Evolutionary conservation across 2,888 invertebrate species (phyloP).

Genomic region (Tryphoninae sp.): DNA sequence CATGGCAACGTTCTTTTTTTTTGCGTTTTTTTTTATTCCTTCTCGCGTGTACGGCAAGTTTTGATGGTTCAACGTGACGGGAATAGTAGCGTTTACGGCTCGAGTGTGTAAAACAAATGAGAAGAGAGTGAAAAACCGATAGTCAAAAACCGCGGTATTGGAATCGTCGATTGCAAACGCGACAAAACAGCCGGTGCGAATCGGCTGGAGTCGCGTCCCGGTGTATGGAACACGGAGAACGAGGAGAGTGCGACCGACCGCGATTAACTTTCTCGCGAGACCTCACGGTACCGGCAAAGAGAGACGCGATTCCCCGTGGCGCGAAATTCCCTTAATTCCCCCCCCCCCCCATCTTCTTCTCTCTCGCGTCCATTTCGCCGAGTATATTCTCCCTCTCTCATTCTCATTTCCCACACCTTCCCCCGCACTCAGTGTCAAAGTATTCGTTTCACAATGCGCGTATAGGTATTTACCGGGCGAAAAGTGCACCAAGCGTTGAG

Average conservation of each 20-base stretch:
- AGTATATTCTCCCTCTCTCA: slow-evolving; percentile 20
- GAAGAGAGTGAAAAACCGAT: slow-evolving; percentile 26
- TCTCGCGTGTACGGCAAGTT: too few species aligned
- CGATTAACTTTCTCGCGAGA: slow-evolving; percentile 56
- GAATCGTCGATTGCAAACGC: background rate
- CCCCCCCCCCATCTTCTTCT: slow-evolving; percentile 1
- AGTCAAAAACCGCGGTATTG: slow-evolving; percentile 47
- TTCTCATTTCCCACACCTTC: slow-evolving; percentile 17
- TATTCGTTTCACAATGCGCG: slow-evolving; percentile 7
- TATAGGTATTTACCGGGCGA: slow-evolving; percentile 34
- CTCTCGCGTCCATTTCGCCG: slow-evolving; percentile 12
- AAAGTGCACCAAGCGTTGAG: slow-evolving; percentile 43
- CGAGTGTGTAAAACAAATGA: background rate
- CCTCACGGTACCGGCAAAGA: background rate
- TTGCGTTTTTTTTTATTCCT: too few species aligned
- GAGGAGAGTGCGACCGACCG: slow-evolving; percentile 36
- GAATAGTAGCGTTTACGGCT: too few species aligned
- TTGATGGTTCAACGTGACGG: too few species aligned
- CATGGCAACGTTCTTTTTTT: too few species aligned
- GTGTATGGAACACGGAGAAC: background rate
- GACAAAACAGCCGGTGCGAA: background rate
- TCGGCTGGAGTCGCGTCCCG: background rate
- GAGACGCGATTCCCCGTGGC: slow-evolving; percentile 9
- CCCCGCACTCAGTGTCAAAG: background rate
- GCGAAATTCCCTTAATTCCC: slow-evolving; percentile 44